phyloP scores from a whole-genome alignment of 1,140 invertebrate species.

The Temnothorax longispinosus region DNA sequence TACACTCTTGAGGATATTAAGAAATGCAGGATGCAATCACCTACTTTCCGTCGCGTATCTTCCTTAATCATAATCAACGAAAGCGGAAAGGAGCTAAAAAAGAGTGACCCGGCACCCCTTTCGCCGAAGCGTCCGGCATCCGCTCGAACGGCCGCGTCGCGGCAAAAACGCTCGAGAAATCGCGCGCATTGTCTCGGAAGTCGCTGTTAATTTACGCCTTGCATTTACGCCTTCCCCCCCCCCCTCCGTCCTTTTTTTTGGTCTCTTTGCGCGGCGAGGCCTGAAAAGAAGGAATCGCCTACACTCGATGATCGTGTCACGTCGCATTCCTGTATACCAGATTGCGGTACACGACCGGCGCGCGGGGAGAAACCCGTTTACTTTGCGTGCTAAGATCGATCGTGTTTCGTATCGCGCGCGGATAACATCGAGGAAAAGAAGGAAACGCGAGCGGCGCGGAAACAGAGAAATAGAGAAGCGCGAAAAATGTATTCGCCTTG shows the following conservation, averaged over 20 bases:
- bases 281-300: not conserved
- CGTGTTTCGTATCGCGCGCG: conserved; percentile 16
- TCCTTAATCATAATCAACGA: conserved; percentile 21
- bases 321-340: conserved; percentile 35
- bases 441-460: conserved; percentile 63
- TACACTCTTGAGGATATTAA: conserved; percentile 16
- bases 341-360: not conserved
- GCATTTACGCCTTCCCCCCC: too few relatives aligned
- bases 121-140: not conserved
- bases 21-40: conserved; percentile 45
- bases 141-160: not conserved
- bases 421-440: conserved; percentile 55
- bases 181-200: not conserved
- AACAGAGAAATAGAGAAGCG: conserved; percentile 62
- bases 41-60: conserved; percentile 42
- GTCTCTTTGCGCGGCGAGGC: not conserved
- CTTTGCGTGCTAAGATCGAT: conserved; percentile 57
- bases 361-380: conserved; percentile 64
- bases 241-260: not conserved
- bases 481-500: conserved; percentile 39
- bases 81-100: conserved; percentile 34
- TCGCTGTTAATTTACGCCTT: conserved; percentile 11
- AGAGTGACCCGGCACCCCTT: conserved; percentile 2
- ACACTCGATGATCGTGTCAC: conserved; percentile 16
- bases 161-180: not conserved